Conservation (phyloP, 1,140 invertebrate species). For the Aphelenchoides besseyi region DNA sequence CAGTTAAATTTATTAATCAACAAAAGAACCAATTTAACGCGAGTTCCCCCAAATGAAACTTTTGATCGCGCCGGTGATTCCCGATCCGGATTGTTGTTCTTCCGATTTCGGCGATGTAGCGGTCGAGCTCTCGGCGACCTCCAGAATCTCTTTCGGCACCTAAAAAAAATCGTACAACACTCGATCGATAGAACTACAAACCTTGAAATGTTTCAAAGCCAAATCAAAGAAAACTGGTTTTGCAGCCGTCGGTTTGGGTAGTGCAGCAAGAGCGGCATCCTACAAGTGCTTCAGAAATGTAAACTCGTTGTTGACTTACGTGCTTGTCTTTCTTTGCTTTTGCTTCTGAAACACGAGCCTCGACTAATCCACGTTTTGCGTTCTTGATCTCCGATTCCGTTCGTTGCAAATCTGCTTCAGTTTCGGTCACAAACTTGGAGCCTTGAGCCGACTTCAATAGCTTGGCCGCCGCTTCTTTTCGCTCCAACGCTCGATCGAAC, state of each 20-base stretch:
- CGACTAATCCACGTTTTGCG: background rate
- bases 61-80: background rate
- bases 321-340: constrained; percentile 10
- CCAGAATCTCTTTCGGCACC: background rate
- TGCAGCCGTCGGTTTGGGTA: constrained; percentile 13
- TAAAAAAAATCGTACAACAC: too few relatives aligned
- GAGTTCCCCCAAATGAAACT: constrained; percentile 2
- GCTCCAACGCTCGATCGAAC: background rate
- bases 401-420: background rate
- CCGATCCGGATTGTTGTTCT: background rate
- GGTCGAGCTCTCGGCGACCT: background rate
- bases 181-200: background rate
- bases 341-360: background rate
- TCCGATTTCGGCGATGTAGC: background rate
- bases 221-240: constrained; percentile 28
- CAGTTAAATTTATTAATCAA: too few relatives aligned
- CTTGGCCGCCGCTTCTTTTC: background rate
- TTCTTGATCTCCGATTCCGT: background rate
- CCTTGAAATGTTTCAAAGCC: constrained; percentile 18
- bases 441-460: background rate
- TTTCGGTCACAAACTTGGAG: background rate
- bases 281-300: background rate
- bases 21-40: too few relatives aligned
- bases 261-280: background rate
- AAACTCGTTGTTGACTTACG: background rate